phyloP scores from a whole-genome alignment of 2,888 invertebrate species.

The Ommatoiulus sabulosus region DNA sequence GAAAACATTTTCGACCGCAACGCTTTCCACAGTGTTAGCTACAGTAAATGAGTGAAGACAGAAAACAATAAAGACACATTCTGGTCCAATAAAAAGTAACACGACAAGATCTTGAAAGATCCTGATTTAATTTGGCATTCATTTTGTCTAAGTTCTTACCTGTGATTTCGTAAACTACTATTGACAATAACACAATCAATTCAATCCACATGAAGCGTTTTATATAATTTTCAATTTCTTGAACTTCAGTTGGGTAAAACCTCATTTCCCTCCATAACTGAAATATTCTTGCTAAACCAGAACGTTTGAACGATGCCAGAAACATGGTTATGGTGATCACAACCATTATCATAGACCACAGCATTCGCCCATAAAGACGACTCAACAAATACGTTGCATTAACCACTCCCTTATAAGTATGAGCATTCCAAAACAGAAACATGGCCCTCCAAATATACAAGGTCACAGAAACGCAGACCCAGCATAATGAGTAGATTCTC shows the following conservation, averaged over 20 bases:
- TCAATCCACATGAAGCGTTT: background rate
- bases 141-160: too few relatives aligned
- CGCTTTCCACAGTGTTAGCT: too few relatives aligned
- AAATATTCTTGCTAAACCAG: background rate
- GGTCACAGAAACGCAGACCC: background rate
- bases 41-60: too few relatives aligned
- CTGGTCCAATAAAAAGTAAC: too few relatives aligned
- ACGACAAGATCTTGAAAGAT: too few relatives aligned
- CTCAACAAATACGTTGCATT: background rate
- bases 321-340: background rate
- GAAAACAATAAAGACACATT: too few relatives aligned
- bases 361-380: background rate
- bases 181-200: background rate
- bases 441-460: background rate
- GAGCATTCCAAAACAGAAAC: background rate
- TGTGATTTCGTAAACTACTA: background rate
- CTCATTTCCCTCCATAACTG: slow-evolving; percentile 10
- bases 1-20: background rate
- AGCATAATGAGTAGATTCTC: background rate
- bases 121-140: too few relatives aligned
- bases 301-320: background rate
- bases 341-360: background rate
- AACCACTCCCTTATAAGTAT: background rate
- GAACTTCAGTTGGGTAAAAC: background rate
- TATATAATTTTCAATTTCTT: background rate